phyloP scores from a whole-genome alignment of 2,113 vertebrate species.

The Chaenocephalus aceratus region DNA sequence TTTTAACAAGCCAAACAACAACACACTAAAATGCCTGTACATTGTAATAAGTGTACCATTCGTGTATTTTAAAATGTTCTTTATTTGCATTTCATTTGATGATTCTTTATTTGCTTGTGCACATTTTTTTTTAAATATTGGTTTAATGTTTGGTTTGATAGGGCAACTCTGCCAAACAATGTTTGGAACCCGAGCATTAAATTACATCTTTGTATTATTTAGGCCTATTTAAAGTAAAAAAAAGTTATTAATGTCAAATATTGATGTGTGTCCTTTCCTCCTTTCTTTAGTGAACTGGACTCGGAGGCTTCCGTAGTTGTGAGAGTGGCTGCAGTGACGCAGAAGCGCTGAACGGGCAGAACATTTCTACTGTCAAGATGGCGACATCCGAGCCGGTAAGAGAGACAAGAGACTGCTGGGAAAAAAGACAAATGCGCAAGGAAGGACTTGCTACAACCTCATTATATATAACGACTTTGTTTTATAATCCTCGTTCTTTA shows the following conservation, averaged over 20 bases:
- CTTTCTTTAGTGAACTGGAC: neutral
- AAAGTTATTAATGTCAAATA: too few species aligned
- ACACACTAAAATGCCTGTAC: neutral
- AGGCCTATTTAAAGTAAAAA: too few species aligned
- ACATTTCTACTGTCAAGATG: slow-evolving; percentile 85
- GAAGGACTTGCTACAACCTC: neutral
- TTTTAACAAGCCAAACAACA: neutral
- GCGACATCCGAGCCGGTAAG: slow-evolving; percentile 90
- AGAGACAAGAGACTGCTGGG: slow-evolving; percentile 39
- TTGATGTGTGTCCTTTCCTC: too few species aligned
- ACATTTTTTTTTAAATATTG: too few species aligned
- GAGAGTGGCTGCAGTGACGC: slow-evolving; percentile 77
- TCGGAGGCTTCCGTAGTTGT: slow-evolving; percentile 74
- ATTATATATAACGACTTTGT: accelerated
- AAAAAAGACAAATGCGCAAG: neutral
- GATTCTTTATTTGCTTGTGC: too few species aligned
- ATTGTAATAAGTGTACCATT: too few species aligned
- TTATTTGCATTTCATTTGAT: too few species aligned
- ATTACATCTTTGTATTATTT: too few species aligned
- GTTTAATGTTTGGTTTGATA: too few species aligned
- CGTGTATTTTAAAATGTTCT: too few species aligned
- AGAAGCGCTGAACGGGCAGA: slow-evolving; percentile 76
- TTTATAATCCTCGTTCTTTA: neutral
- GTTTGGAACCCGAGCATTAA: too few species aligned
- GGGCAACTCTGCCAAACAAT: too few species aligned